Conservation (phyloP, 2,113 vertebrate genomes). For the Heloderma charlesbogerti region DNA sequence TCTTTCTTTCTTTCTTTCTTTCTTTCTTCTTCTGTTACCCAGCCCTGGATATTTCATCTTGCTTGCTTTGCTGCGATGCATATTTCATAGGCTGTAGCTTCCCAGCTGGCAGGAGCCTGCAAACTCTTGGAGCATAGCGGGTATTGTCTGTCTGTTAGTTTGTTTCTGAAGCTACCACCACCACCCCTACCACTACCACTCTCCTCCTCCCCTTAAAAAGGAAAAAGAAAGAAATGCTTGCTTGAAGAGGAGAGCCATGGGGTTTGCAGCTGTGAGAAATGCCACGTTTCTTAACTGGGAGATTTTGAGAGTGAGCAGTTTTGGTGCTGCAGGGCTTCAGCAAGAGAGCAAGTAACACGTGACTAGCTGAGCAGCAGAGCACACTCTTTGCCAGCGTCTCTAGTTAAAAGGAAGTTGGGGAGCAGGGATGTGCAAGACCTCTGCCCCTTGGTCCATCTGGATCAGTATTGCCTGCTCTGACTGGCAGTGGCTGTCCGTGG, state of each 20-base stretch:
- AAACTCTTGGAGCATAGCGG: constrained; percentile 59
- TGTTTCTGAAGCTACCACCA: constrained; percentile 41
- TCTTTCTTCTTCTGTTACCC: not conserved
- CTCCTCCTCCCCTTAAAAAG: not conserved
- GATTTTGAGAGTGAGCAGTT: constrained; percentile 31
- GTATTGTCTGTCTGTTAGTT: constrained; percentile 64
- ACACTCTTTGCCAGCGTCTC: no score
- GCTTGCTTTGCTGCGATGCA: constrained; percentile 67
- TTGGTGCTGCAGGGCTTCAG: constrained; percentile 16
- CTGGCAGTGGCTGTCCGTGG: no score
- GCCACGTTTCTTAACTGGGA: constrained; percentile 29
- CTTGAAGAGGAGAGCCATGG: constrained; percentile 32
- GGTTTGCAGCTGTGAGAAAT: constrained; percentile 50
- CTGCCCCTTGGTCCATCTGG: no score
- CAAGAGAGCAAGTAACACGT: not conserved
- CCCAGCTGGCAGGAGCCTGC: constrained; percentile 72
- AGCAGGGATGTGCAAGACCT: no score
- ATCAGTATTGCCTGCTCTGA: no score
- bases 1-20: not conserved
- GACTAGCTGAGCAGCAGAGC: no score
- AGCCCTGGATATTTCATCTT: constrained; percentile 11
- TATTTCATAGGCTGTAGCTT: constrained; percentile 66
- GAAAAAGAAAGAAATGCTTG: constrained; percentile 38
- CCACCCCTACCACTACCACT: not conserved
- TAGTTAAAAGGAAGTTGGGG: not conserved